Percentiles rank a stretch among this genome's conserved stretches.
Conservation (phyloP, 2,797 vertebrate genomes). For the Crenuchus spilurus region DNA sequence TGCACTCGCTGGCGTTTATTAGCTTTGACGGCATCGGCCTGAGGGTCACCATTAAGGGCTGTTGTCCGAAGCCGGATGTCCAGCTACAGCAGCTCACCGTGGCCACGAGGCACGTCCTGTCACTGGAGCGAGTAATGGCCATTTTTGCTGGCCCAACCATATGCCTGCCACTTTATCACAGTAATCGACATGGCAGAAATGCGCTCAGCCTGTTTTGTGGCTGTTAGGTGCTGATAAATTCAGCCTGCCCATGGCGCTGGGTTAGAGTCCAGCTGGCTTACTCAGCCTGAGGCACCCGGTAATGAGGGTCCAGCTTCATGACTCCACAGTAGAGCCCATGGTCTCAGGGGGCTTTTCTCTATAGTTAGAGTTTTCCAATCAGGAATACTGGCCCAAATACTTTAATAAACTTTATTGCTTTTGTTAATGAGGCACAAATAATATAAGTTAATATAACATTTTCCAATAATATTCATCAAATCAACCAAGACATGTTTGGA, state of each 20-base stretch:
- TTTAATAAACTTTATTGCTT: too few relatives aligned
- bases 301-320: not conserved
- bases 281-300: not conserved
- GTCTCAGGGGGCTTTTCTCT: too few relatives aligned
- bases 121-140: not conserved
- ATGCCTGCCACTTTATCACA: slow-evolving; percentile 24
- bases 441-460: too few relatives aligned
- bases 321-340: not conserved
- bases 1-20: slow-evolving; percentile 30
- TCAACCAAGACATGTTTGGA: too few relatives aligned
- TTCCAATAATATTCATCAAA: too few relatives aligned
- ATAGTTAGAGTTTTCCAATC: too few relatives aligned
- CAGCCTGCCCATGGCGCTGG: not conserved
- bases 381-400: too few relatives aligned
- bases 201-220: slow-evolving; percentile 4
- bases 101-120: slow-evolving; percentile 20
- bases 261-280: not conserved
- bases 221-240: slow-evolving; percentile 8
- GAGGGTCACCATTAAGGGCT: slow-evolving; percentile 31
- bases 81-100: not conserved
- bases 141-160: not conserved
- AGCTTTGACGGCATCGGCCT: slow-evolving; percentile 27
- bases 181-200: slow-evolving; percentile 28
- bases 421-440: too few relatives aligned
- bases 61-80: slow-evolving; percentile 17